A percentile compares a stretch with the other conserved stretches of the same genome.
phyloP scores from a whole-genome alignment of 2,113 vertebrate species.

The Trematocara marginatum region DNA sequence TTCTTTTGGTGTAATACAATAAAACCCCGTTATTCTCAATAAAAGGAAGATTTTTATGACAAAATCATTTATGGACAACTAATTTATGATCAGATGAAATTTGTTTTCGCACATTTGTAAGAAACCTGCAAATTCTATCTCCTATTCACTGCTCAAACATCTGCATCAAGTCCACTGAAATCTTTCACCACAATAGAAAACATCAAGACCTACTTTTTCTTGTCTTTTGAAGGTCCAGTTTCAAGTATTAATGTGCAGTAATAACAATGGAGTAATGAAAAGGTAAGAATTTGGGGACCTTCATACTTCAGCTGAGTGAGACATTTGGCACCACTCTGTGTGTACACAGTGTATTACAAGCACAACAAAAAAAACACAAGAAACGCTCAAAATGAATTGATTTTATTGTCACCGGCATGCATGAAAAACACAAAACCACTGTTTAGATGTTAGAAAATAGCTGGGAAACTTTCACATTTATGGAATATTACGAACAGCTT shows the following conservation, averaged over 20 bases:
- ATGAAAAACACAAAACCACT: slow-evolving; percentile 20
- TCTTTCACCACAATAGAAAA: neutral
- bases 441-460: neutral
- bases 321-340: slow-evolving; percentile 5
- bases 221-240: rapidly evolving
- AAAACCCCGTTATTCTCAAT: rapidly evolving
- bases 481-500: neutral
- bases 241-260: neutral
- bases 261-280: neutral
- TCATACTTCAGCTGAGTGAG: neutral
- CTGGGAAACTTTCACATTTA: neutral
- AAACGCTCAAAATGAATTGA: neutral
- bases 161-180: neutral
- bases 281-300: neutral
- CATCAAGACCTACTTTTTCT: neutral
- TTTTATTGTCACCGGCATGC: slow-evolving; percentile 49
- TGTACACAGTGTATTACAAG: neutral
- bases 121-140: neutral
- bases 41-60: neutral
- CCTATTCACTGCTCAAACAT: neutral
- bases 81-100: neutral
- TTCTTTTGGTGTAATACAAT: rapidly evolving
- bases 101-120: neutral
- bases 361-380: neutral
- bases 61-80: neutral